Conservation (phyloP, 1,140 invertebrate genomes). For the Heterodera carotae region DNA sequence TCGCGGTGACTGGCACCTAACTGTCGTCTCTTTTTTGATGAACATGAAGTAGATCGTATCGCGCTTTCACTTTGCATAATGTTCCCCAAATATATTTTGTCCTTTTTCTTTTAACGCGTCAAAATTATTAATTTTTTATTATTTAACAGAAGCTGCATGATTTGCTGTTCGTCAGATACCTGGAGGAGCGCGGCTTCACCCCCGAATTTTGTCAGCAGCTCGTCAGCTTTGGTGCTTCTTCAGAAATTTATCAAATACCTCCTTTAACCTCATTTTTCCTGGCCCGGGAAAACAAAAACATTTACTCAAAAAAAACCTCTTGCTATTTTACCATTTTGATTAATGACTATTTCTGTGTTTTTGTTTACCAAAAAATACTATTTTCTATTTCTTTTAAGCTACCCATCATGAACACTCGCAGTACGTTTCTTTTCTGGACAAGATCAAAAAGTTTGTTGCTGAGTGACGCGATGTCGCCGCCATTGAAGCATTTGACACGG, state of each 20-base stretch:
- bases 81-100: not conserved
- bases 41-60: too few relatives aligned
- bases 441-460: slow-evolving; percentile 56
- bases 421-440: slow-evolving; percentile 56
- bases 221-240: slow-evolving; percentile 34
- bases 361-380: too few relatives aligned
- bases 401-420: slow-evolving; percentile 60
- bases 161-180: slow-evolving; percentile 61
- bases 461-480: not conserved
- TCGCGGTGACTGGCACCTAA: too few relatives aligned
- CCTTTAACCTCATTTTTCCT: too few relatives aligned
- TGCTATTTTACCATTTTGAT: too few relatives aligned
- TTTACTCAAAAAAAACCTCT: too few relatives aligned
- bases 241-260: too few relatives aligned
- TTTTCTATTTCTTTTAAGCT: slow-evolving; percentile 23
- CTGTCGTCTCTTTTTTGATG: too few relatives aligned
- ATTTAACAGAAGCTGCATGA: slow-evolving; percentile 56
- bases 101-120: not conserved
- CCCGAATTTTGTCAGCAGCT: slow-evolving; percentile 58
- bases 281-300: too few relatives aligned
- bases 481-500: too few relatives aligned
- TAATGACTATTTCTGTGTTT: too few relatives aligned
- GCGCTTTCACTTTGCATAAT: slow-evolving; percentile 7
- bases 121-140: not conserved
- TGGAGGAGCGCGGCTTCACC: slow-evolving; percentile 63